These are phyloP conservation scores for Patella ulyssiponensis DNA, from an alignment of 2,888 invertebrate species.

Conservation along the genomic window DNA sequence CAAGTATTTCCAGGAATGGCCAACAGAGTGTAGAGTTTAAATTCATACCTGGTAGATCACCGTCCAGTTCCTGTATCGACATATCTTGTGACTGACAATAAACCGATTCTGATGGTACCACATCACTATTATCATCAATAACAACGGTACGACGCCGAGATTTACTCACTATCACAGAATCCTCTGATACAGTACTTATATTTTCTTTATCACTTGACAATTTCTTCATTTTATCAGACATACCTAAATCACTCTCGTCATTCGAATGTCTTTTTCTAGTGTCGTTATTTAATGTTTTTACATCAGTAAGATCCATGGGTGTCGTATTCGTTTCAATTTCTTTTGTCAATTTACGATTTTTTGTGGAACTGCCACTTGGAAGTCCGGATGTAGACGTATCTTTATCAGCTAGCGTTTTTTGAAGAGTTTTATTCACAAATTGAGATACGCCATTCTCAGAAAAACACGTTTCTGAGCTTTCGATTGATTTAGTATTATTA, in stretches of 20 bases:
- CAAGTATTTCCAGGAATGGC: too few relatives aligned
- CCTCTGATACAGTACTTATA: background rate
- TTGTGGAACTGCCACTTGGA: background rate
- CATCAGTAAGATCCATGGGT: background rate
- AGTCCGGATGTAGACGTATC: background rate
- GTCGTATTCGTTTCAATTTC: constrained; percentile 2
- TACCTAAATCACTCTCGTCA: background rate
- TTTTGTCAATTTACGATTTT: background rate
- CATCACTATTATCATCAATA: background rate
- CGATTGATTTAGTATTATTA: too few relatives aligned
- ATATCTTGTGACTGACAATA: too few relatives aligned
- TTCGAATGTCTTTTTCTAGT: background rate
- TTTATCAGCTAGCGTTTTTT: background rate
- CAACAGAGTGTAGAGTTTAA: too few relatives aligned
- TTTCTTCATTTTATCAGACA: background rate
- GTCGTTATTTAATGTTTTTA: background rate
- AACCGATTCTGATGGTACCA: too few relatives aligned
- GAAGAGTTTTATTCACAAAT: background rate
- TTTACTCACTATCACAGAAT: background rate
- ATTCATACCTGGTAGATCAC: too few relatives aligned
- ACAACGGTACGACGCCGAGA: background rate
- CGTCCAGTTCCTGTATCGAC: too few relatives aligned
- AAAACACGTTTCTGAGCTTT: too few relatives aligned
- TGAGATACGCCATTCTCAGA: too few relatives aligned
- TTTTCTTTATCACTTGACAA: background rate